Evolutionary conservation across 2,113 vertebrate species (phyloP), one percentile per base, ranked within the genome.

Genomic region (Peromyscus polionotus): DNA sequence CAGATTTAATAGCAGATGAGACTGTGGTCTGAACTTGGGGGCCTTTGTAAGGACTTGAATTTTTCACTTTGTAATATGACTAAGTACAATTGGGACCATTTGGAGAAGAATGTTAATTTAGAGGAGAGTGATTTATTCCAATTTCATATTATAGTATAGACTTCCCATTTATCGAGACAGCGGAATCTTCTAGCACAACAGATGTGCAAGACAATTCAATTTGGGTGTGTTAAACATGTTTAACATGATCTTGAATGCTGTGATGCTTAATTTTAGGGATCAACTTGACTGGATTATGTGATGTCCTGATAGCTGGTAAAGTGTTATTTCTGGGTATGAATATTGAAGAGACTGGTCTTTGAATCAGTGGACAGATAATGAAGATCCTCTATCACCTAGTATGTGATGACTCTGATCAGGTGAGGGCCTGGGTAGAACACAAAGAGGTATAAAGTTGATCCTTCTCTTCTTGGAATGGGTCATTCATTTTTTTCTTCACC

Each of bases 131-230:
- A 76, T 80, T n/a, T 70, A 12, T 28, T 80, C 24, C 81, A 24
- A 89, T 24, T 93, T 91, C 65, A 54, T 79, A 48, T 54, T 84
- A 72, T 19, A 51, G 13, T 10, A 19, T 72, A 72, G 84, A 97
- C 22, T 72, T 83, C 12, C 42, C 54, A 24, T 92, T 95, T 57
- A 77, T 70, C 70, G 45, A 83, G 45, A 33, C 42, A 75, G 20
- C 39, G 14, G 19, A 89, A 57, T 84, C 80, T 83, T 48, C 16
- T 76, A 76, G 24, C 20, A 19, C 72, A 54, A 68, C 2, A 87
- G 20, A 79, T 90, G 28, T 81, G n/a, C 26, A 12, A 63, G 22
- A 65, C 45, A 85, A 13, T 33, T 94, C 67, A 92, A 6, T 75
- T 84, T 77, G 22, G n/a, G 26, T 6, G 2, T 67, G 7, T 79